Base-by-base conservation (phyloP, 2,113 vertebrate genomes). In the Callorhinus ursinus region DNA sequence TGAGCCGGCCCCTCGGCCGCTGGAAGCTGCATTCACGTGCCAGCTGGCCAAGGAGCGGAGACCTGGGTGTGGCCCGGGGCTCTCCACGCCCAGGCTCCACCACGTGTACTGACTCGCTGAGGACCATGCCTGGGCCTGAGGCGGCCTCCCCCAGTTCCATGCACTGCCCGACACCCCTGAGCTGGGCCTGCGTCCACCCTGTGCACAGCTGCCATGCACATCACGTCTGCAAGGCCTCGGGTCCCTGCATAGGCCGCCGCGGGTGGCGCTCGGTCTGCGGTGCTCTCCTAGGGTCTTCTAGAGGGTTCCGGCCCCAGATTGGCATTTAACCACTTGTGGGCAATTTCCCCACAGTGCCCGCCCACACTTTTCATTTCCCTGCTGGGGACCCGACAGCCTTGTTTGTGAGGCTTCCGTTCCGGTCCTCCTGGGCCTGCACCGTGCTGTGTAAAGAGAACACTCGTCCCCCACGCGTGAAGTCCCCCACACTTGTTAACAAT, bases 181-280 rank as follows among this genome's bases (percentile, higher is more conserved):
- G 15, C 5, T 1, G 28, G 63, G 33, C 63, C 77, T 46, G 13
- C 24, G 26, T 42, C 33, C 61, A 24, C 26, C 5, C 8, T 0
- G 7, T 24, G 4, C 26, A 5, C 13, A 16, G 26, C 39, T 39
- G 39, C 8, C 1, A 4, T 24, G 4, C 46, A 46, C 46, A 8
- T 46, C 7, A 46, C 7, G 8, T 51, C 55, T 28, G 3, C 13
- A 14, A 28, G 36, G 21, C 28, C 79, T 71, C 53, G 1, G 10
- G 89, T 81, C 49, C 63, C n/a, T 3, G 12, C 77, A 24, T 9
- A 91, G n/a, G 61, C 57, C 18, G 0, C 4, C 2, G 22, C 2
- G 0, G 22, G 0, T 1, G 24, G 72, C 8, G 26, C 42, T 77
- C 3, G 0, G 42, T 28, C 42, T 14, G 1, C 14, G 6, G 74